A percentile compares a stretch with the other conserved stretches of the same genome.
Evolutionary conservation across 2,888 invertebrate species (phyloP).

Genomic region (Rotaria sp.): DNA sequence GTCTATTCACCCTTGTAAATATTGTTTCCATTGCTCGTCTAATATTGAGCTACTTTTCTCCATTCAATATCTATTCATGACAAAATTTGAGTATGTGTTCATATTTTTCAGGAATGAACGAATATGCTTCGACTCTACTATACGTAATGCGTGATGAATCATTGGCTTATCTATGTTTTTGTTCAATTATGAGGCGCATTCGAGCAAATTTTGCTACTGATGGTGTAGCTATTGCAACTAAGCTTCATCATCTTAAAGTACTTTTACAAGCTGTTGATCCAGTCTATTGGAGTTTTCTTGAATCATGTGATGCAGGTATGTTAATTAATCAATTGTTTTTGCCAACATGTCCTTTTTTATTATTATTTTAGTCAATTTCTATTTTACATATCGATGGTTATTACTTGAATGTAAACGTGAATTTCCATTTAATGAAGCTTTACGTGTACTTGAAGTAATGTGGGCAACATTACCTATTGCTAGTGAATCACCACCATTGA

Average conservation of each 20-base stretch:
- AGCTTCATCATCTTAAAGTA: constrained; percentile 82
- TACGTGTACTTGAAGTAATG: constrained; percentile 85
- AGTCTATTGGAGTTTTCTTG: constrained; percentile 79
- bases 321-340: background rate
- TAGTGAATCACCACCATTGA: constrained; percentile 2
- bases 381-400: constrained; percentile 94
- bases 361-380: constrained; percentile 61
- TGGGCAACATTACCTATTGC: constrained; percentile 60
- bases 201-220: constrained; percentile 76
- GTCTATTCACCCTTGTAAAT: no score
- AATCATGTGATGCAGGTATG: constrained; percentile 72
- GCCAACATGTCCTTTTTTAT: background rate
- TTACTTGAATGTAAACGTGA: constrained; percentile 92
- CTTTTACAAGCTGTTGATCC: constrained; percentile 83
- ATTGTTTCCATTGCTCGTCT: no score
- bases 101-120: constrained; percentile 70
- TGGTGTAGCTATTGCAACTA: constrained; percentile 83
- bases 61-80: no score
- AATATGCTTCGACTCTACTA: constrained; percentile 82
- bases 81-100: no score
- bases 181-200: constrained; percentile 82
- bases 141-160: constrained; percentile 96
- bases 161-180: constrained; percentile 89
- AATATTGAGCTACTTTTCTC: no score
- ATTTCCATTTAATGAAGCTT: constrained; percentile 88